Conservation (phyloP, 1,140 invertebrate species). For the Pygmarrhopalites habei region DNA sequence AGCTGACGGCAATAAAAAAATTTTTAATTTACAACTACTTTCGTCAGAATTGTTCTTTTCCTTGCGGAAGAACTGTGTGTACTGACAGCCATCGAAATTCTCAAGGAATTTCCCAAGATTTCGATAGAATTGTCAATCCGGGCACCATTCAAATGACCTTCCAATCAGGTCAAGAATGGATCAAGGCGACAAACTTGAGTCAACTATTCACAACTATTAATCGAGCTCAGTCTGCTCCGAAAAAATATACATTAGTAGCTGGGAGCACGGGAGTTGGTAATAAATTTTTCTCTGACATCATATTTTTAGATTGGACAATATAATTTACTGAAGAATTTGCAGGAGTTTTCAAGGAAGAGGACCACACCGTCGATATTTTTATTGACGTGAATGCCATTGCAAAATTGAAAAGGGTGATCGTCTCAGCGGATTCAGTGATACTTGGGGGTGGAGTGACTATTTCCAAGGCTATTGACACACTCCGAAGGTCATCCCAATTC, state of each 20-base stretch:
- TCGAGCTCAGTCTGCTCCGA: neutral
- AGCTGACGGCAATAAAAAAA: too few relatives aligned
- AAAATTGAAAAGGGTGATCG: neutral
- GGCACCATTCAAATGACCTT: too few relatives aligned
- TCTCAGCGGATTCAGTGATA: constrained; percentile 20
- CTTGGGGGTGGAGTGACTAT: constrained; percentile 7
- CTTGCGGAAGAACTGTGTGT: too few relatives aligned
- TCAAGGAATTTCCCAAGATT: too few relatives aligned
- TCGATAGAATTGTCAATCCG: too few relatives aligned
- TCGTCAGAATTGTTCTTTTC: too few relatives aligned
- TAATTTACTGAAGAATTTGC: neutral
- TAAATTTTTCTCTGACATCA: neutral
- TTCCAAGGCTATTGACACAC: neutral
- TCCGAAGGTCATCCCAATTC: neutral
- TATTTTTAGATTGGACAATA: neutral
- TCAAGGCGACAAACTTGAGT: constrained; percentile 4
- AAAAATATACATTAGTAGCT: constrained; percentile 20
- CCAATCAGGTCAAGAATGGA: constrained; percentile 18
- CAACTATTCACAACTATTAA: neutral
- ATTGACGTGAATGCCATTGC: constrained; percentile 2
- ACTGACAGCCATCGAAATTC: too few relatives aligned
- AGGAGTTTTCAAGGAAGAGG: constrained; percentile 15
- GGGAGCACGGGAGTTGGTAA: constrained; percentile 22
- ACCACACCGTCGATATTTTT: neutral
- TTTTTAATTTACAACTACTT: too few relatives aligned